Percentiles rank a stretch among this genome's conserved stretches.
These are phyloP conservation scores for Altica lythri DNA, from an alignment of 2,888 invertebrate species.

Conservation along the genomic window DNA sequence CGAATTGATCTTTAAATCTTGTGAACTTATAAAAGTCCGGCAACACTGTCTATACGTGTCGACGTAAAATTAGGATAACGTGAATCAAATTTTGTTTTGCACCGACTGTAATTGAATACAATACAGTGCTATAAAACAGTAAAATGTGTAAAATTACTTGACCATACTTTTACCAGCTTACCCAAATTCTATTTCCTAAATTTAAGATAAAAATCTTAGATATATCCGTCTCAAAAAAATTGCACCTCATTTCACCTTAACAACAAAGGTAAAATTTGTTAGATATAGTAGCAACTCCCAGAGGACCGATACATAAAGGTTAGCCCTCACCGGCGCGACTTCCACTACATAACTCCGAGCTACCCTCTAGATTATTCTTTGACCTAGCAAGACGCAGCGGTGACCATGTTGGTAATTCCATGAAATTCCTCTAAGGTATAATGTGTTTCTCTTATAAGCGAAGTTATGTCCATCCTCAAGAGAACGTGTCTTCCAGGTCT, in stretches of 20 bases:
- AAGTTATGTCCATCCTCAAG: conserved; percentile 47
- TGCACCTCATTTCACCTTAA: background rate
- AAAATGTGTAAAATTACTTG: no score
- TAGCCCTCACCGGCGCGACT: conserved; percentile 45
- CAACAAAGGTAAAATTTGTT: conserved; percentile 31
- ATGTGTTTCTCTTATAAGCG: conserved; percentile 55
- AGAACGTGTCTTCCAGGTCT: conserved; percentile 40
- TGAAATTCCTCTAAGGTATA: conserved; percentile 54
- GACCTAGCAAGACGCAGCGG: conserved; percentile 53
- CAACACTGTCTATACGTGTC: no score
- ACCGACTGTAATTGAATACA: no score
- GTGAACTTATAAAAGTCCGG: no score
- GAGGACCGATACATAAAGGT: conserved; percentile 46
- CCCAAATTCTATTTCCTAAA: no score
- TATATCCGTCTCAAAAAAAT: no score
- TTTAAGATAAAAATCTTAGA: no score
- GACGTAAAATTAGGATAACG: no score
- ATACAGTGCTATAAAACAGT: no score
- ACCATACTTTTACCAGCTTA: no score
- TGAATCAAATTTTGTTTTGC: no score
- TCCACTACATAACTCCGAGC: conserved; percentile 47
- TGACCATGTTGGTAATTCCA: conserved; percentile 49
- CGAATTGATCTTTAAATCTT: no score
- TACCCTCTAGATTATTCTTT: conserved; percentile 52
- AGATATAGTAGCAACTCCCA: conserved; percentile 32